phyloP scores from a whole-genome alignment of 35 echinoderm and acorn worm species.

The Amphiura filiformis region DNA sequence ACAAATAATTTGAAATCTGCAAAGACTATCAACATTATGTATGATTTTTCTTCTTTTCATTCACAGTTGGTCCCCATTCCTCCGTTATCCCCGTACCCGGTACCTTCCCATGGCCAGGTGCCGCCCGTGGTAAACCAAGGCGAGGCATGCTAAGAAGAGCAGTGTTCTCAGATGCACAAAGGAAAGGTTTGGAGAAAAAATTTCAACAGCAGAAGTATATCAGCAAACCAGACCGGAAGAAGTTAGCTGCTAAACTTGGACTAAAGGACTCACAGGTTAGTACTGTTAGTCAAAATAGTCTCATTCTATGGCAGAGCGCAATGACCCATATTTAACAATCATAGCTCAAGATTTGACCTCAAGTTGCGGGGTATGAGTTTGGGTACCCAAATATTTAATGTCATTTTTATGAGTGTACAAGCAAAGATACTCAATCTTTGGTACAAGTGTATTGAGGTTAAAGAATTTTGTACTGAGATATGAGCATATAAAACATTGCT shows the following conservation, averaged over 20 bases:
- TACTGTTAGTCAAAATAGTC: no score
- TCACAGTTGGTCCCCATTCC: conserved; percentile 54
- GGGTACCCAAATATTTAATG: no score
- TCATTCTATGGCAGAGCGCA: no score
- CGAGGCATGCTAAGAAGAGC: conserved; percentile 94
- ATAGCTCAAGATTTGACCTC: no score
- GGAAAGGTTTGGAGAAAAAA: conserved; percentile 96
- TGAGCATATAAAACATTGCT: no score
- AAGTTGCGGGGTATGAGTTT: no score
- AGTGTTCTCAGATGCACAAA: conserved; percentile 95
- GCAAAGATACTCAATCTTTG: background rate
- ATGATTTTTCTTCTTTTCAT: background rate
- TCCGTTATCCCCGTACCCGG: conserved; percentile 92
- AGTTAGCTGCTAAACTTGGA: conserved; percentile 91
- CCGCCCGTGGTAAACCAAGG: conserved; percentile 82
- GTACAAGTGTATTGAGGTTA: background rate
- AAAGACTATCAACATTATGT: background rate
- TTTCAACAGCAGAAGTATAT: conserved; percentile 99
- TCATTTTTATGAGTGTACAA: background rate
- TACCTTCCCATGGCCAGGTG: conserved; percentile 92
- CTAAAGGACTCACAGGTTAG: conserved; percentile 98
- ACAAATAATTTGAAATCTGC: no score
- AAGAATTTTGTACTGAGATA: no score
- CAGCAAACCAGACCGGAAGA: conserved; percentile 98
- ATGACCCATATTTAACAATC: no score